These are phyloP conservation scores for Heliconius congener DNA, from an alignment of 1,140 invertebrate genomes.

Conservation along the genomic window DNA sequence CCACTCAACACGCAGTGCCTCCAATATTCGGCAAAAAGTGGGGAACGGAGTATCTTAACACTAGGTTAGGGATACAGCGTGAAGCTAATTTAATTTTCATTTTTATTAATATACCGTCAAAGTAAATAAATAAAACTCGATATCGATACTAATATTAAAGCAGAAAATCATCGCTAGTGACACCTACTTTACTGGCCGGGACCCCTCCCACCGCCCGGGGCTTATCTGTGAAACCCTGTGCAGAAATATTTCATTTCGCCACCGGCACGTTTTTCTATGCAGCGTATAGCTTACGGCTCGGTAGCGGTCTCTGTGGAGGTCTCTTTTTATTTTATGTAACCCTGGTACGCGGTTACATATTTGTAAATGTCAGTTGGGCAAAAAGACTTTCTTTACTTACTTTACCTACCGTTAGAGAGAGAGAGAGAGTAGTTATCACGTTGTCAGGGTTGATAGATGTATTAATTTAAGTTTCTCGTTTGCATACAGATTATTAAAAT, in stretches of 20 bases:
- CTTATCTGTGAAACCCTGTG: slow-evolving; percentile 57
- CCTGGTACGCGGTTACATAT: slow-evolving; percentile 42
- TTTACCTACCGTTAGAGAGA: background rate
- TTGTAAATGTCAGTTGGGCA: slow-evolving; percentile 37
- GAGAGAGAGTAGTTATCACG: background rate
- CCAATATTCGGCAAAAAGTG: too few species aligned
- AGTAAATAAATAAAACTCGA: background rate
- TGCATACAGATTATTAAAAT: background rate
- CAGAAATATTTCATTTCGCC: slow-evolving; percentile 68
- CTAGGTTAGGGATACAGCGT: too few species aligned
- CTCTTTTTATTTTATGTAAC: slow-evolving; percentile 38
- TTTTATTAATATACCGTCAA: too few species aligned
- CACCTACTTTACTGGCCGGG: slow-evolving; percentile 63
- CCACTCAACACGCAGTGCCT: too few species aligned
- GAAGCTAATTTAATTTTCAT: too few species aligned
- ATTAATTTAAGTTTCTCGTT: background rate
- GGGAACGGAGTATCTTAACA: too few species aligned
- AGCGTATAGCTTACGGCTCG: slow-evolving; percentile 42
- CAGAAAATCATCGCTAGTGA: slow-evolving; percentile 40
- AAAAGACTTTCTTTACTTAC: slow-evolving; percentile 12
- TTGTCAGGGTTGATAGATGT: background rate
- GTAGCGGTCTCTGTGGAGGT: slow-evolving; percentile 5
- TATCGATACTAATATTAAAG: slow-evolving; percentile 24
- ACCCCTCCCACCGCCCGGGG: slow-evolving; percentile 51
- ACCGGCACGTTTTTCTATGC: slow-evolving; percentile 61